These are phyloP conservation scores for Apus apus DNA, from an alignment of 2,113 vertebrate genomes.

Conservation along the genomic window DNA sequence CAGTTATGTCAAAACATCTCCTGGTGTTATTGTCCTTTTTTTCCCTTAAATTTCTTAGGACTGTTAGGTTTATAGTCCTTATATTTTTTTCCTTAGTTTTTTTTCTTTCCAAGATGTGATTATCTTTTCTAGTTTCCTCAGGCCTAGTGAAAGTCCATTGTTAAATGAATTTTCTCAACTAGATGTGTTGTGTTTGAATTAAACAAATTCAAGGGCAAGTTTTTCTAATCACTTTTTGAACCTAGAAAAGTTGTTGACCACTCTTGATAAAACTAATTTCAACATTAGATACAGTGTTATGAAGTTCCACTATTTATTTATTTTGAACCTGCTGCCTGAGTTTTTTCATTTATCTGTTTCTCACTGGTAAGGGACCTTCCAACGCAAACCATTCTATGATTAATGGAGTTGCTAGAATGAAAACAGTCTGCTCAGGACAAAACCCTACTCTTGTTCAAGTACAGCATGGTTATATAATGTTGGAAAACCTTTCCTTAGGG, in stretches of 20 bases:
- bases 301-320: neutral
- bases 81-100: neutral
- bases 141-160: neutral
- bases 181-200: neutral
- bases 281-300: neutral
- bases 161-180: neutral
- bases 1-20: fast-evolving
- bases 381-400: too few species aligned
- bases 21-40: neutral
- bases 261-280: neutral
- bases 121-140: neutral
- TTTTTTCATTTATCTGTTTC: neutral
- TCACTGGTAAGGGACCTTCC: too few species aligned
- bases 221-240: neutral
- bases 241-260: neutral
- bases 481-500: neutral
- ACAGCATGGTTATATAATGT: fast-evolving
- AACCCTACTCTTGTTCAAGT: neutral
- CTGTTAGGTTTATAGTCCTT: neutral
- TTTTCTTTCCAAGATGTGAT: neutral
- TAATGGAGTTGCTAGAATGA: neutral
- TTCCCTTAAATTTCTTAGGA: neutral
- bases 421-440: neutral
- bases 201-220: neutral
- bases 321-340: neutral